A percentile compares a stretch with the other conserved stretches of the same genome.
phyloP scores from a whole-genome alignment of 2,113 vertebrate genomes.

The Halichoerus grypus region DNA sequence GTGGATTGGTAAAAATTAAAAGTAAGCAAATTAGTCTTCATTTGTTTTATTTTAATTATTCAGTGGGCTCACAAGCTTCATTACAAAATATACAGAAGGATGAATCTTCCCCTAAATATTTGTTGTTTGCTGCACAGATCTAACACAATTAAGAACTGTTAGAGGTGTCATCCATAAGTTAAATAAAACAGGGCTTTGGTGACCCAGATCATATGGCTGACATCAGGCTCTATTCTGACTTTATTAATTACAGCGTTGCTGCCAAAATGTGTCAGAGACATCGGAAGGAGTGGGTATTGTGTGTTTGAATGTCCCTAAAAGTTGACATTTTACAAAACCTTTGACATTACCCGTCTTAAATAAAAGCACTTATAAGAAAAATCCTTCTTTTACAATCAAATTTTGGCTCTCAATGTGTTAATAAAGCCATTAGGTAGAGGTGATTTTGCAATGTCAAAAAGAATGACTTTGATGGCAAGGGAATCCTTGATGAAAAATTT shows the following conservation, averaged over 20 bases:
- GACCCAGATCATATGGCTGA: not conserved
- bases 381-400: not conserved
- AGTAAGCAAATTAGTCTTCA: constrained; percentile 87
- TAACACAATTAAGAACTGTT: constrained; percentile 45
- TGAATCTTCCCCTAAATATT: constrained; percentile 56
- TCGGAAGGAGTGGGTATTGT: not conserved
- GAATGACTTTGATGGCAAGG: constrained; percentile 17
- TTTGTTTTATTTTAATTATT: constrained; percentile 89
- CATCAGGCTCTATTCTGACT: not conserved
- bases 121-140: constrained; percentile 60
- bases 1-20: constrained; percentile 82
- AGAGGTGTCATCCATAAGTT: not conserved
- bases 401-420: constrained; percentile 32
- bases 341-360: not conserved
- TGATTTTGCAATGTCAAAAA: constrained; percentile 60
- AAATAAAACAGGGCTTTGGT: not conserved
- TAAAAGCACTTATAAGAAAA: not conserved
- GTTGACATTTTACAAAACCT: not conserved
- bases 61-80: constrained; percentile 76
- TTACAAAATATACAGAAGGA: constrained; percentile 68
- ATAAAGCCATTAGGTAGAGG: constrained; percentile 27
- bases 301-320: not conserved
- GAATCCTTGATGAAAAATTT: constrained; percentile 47
- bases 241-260: not conserved
- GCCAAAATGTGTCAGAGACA: not conserved